These are phyloP conservation scores for Apeira syringaria DNA, from an alignment of 2,888 invertebrate species.

Conservation along the genomic window DNA sequence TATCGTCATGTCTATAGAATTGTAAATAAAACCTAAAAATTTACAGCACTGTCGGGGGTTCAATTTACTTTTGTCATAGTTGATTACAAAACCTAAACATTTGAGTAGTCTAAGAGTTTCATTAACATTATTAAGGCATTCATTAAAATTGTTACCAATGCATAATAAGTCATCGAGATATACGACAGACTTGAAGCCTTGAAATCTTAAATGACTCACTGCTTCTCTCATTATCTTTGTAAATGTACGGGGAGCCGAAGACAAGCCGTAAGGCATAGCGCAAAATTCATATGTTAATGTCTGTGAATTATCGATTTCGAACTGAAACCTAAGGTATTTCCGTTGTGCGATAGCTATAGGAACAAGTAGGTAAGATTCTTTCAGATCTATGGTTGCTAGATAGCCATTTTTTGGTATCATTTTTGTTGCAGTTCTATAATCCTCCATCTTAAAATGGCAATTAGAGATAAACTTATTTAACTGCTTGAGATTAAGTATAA, in stretches of 20 bases:
- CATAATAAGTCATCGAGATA: conserved; percentile 9
- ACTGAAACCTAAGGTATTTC: conserved; percentile 1
- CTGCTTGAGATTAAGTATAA: background rate
- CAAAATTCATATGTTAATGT: background rate
- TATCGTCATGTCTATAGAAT: conserved; percentile 1
- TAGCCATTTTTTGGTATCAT: background rate
- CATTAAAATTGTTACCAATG: background rate
- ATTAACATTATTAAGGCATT: conserved; percentile 1
- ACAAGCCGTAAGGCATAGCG: conserved; percentile 1
- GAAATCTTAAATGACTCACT: background rate
- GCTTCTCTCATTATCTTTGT: conserved; percentile 2
- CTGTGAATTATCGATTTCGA: background rate
- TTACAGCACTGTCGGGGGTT: background rate
- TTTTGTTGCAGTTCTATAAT: conserved; percentile 1
- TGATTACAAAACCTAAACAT: conserved; percentile 2
- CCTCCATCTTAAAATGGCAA: no score
- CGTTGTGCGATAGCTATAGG: background rate
- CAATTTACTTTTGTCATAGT: conserved; percentile 1
- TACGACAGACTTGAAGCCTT: background rate
- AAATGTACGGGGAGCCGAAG: background rate
- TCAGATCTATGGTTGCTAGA: conserved; percentile 1
- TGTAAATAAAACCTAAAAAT: background rate
- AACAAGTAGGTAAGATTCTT: conserved; percentile 1
- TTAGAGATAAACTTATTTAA: conserved; percentile 1
- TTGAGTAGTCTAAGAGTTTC: background rate